Base-by-base conservation (phyloP, 2,113 vertebrate genomes). In the Mustela lutreola region DNA sequence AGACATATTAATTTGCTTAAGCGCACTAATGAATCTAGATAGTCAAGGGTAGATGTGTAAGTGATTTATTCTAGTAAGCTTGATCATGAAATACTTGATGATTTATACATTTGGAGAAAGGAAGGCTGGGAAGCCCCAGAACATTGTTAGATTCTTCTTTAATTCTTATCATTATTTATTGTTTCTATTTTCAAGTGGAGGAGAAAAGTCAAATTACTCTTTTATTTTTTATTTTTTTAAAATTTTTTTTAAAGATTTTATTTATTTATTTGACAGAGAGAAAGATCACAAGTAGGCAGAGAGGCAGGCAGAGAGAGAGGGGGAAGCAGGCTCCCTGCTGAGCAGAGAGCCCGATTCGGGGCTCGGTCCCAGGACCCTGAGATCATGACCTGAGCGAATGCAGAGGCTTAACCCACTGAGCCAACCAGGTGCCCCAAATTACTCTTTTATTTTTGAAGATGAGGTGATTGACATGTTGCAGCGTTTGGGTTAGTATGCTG, bases 1-100 rank as follows among this genome's bases (percentile, higher is more conserved):
- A 93, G 75, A 82, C 94, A 75, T 82, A 63, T 67, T 95, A 81
- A 91, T 94, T 96, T 97, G 71, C 76, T 67, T 89, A 79, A 96
- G 36, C 63, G 67, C 3, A 21, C 50, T 91, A 71, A 91, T 63
- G 76, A 88, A 88, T 83, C 42, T 79, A n/a, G 11, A 83, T 62
- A 94, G 76, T 76, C 28, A 94, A 26, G 50, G 10, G 60, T 92
- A 63, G 36, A 33, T 26, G 58, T 89, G 63, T 50, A 92, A 94
- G 48, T 80, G 70, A 79, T 92, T 94, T 91, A 63, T 63, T 94
- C 70, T 89, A 63, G 26, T 84, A 84, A 96, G 36, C 71, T 84
- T 48, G 50, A 91, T 62, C 67, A 70, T 88, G 58, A n/a, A 63
- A 91, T 82, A 67, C 48, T 87, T 63, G 53, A 88, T 71, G 82